Base-by-base conservation (phyloP, 2,797 vertebrate genomes). In the Ambastaia sidthimunki region DNA sequence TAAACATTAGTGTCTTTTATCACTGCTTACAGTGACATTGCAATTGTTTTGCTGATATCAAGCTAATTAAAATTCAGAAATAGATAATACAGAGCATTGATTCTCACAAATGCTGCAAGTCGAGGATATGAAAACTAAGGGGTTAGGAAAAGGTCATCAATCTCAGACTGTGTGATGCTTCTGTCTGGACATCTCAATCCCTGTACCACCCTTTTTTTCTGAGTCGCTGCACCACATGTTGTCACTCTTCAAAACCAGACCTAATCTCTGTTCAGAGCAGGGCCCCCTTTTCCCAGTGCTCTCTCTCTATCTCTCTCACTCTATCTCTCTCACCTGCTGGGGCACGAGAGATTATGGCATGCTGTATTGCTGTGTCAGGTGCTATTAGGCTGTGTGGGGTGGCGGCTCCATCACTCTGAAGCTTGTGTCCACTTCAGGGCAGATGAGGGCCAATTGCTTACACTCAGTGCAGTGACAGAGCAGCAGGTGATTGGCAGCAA, bases 361-460 rank as follows among this genome's bases (percentile, higher is more conserved):
- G 88, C 89, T 90, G 90, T 92, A 90, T 91, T 90, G 88, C 89
- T 88, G 88, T 93, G 92, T 93, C 92, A 93, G 90, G 89, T 90
- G 89, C 90, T 92, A 91, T 94, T 93, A 93, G 91, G 86, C 90
- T 85, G 88, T 89, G 89, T 92, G 90, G 91, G 91, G 90, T 91
- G 91, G 90, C 90, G 90, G 90, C 89, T 93, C 90, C 90, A 92
- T 93, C 91, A 91, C 89, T 90, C 88, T 91, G 89, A 88, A 89
- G 87, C 85, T 90, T 74, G 75, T 92, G 93, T 93, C 90, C 92
- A 92, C 90, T 92, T 86, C 90, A 85, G 89, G 91, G 90, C 87
- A 89, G 90, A 91, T 85, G 87, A 87, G 65, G 90, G 90, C 91
- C 91, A 90, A 92, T 93, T 92, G 90, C 89, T 90, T 81, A 65